A percentile compares a stretch with the other conserved stretches of the same genome.
Evolutionary conservation across 2,113 vertebrate species (phyloP).

Genomic region (Otolemur garnettii): DNA sequence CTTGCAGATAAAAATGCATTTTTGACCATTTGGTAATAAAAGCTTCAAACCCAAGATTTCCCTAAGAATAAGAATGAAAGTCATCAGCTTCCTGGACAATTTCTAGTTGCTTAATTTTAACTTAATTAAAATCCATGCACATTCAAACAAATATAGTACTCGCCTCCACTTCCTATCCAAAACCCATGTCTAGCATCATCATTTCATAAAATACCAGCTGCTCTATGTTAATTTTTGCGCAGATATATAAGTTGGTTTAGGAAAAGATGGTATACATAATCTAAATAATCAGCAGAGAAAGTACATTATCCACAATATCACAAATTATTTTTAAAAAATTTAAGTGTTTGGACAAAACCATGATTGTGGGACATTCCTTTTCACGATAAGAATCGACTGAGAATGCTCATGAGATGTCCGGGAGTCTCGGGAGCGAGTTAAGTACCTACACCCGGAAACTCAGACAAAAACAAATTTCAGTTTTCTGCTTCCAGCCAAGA

Average conservation of each 20-base stretch:
- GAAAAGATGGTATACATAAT: conserved; percentile 70
- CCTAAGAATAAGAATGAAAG: conserved; percentile 55
- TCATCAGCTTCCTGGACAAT: conserved; percentile 66
- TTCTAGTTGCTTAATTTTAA: conserved; percentile 82
- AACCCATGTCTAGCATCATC: conserved; percentile 72
- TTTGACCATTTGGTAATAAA: conserved; percentile 44
- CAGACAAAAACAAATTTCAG: not conserved
- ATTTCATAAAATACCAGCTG: conserved; percentile 82
- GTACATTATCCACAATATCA: not conserved
- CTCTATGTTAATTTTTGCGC: conserved; percentile 78
- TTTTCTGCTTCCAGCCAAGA: not conserved
- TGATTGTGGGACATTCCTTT: not conserved
- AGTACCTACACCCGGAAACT: not conserved
- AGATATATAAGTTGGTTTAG: conserved; percentile 73
- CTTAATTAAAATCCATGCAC: conserved; percentile 77
- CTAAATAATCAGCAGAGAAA: conserved; percentile 62
- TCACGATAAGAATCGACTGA: not conserved
- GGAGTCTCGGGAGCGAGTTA: not conserved
- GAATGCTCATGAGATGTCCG: not conserved
- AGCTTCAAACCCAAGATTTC: conserved; percentile 37
- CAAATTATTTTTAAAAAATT: conserved; percentile 30
- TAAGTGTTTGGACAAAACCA: not conserved
- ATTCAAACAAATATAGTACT: conserved; percentile 78
- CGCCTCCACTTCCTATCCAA: conserved; percentile 78
- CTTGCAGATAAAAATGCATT: not conserved